Evolutionary conservation across 2,797 vertebrate species (phyloP), one percentile per base, ranked within the genome.

Genomic region (Chaenodraco wilsoni): DNA sequence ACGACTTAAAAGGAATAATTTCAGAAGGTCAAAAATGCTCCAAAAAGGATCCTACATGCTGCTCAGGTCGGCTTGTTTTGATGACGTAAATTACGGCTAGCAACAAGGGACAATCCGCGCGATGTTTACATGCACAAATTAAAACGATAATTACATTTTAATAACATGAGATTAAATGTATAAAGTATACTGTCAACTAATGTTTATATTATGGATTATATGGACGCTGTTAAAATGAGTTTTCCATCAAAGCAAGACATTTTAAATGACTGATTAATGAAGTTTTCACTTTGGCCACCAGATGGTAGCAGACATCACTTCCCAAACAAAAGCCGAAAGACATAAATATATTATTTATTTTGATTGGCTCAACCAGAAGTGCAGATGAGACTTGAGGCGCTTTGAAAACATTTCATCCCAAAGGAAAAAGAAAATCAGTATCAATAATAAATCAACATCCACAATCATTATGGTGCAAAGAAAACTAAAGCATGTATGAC

Each of bases 81-180:
- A 92, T 93, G 93, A 93, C 92, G 92, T 88, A 10, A 19, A 31
- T 10, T 83, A 89, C 81, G 82, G 90, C 15, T 5, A 73, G 9
- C 0, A 2, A 48, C 14, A 11, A 75, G 64, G 78, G 57, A 83
- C 84, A 79, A 0, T n/a, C 0, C 0, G 12, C 13, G 13, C 33
- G 8, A 9, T 2, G 33, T 37, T 37, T 7, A 37, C 33, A 37
- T 37, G 33, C 33, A 37, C 33, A 37, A 9, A 7, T 37, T 37
- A 1, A 37, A 37, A 37, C 9, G 33, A 9, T 37, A 9, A 37
- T 37, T 37, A 37, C 6, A 37, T 7, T 27, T 27, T 37, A 37
- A 37, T 37, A 37, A 37, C 33, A 37, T 37, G 33, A 9, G 8
- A 37, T 37, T 37, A 37, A 9, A 37, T 37, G 8, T 37, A 37